Conservation (phyloP, 37 sponge, comb jelly and placozoan genomes). For the Spongilla lacustris region DNA sequence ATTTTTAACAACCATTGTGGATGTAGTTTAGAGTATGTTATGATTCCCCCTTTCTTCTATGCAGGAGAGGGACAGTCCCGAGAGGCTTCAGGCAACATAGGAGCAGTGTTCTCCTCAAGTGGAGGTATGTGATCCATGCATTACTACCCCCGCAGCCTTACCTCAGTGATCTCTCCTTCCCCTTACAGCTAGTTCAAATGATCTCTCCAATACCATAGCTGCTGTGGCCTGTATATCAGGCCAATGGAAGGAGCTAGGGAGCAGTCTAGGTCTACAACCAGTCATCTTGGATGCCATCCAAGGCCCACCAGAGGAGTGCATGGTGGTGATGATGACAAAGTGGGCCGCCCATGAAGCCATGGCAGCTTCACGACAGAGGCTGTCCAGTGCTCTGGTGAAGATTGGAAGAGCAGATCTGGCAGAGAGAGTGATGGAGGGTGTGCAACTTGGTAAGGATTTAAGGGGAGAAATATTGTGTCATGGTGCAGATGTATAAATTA, state of each 20-base stretch:
- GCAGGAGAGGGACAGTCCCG: no score
- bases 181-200: background rate
- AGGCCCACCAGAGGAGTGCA: background rate
- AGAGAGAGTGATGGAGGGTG: background rate
- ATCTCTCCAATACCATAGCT: background rate
- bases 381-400: background rate
- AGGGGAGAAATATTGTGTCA: no score
- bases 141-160: no score
- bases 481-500: no score
- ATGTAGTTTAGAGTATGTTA: no score
- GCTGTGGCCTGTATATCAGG: background rate
- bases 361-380: background rate
- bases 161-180: background rate
- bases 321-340: background rate
- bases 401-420: background rate
- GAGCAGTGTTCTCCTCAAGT: no score
- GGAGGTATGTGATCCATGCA: no score
- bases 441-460: background rate
- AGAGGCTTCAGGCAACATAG: no score
- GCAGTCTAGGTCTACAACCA: background rate
- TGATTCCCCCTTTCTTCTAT: no score
- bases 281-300: background rate
- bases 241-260: background rate
- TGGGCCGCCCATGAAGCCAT: background rate
- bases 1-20: no score